Conservation (phyloP, 1,140 invertebrate genomes). For the Sminthurides bifidus region DNA sequence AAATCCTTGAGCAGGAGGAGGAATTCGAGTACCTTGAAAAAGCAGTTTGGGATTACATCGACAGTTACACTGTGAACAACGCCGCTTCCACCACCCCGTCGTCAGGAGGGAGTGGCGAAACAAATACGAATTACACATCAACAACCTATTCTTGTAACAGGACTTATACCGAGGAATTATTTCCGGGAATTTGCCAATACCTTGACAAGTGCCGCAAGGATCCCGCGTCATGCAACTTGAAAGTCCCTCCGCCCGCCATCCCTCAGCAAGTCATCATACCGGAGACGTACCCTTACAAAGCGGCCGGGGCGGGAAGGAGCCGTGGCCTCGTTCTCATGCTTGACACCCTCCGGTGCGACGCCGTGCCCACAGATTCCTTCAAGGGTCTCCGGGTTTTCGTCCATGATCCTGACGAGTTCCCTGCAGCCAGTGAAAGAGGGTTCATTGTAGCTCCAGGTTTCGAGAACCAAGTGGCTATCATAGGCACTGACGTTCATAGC, state of each 20-base stretch:
- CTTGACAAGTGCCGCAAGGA: constrained; percentile 23
- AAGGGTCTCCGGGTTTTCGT: constrained; percentile 29
- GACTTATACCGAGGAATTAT: constrained; percentile 25
- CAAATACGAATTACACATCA: neutral
- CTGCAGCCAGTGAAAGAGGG: constrained; percentile 28
- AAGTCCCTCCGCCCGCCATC: neutral
- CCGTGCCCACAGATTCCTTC: constrained; percentile 29
- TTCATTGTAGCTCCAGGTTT: constrained; percentile 29
- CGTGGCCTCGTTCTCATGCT: constrained; percentile 30
- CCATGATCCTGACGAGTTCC: constrained; percentile 31
- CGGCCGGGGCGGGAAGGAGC: constrained; percentile 29
- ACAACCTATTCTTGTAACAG: constrained; percentile 15
- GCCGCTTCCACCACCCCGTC: no score
- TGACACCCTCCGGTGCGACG: constrained; percentile 29
- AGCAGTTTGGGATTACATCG: constrained; percentile 25
- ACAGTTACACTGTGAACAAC: constrained; percentile 9
- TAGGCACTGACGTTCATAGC: neutral
- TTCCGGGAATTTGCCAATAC: constrained; percentile 16
- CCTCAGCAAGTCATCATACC: neutral
- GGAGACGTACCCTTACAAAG: constrained; percentile 15
- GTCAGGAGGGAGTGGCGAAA: neutral
- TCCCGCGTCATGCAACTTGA: constrained; percentile 19
- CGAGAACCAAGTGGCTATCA: constrained; percentile 20
- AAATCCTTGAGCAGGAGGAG: constrained; percentile 21
- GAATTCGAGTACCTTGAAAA: constrained; percentile 27